Conservation (phyloP, 2,113 vertebrate genomes). For the Athene cunicularia region DNA sequence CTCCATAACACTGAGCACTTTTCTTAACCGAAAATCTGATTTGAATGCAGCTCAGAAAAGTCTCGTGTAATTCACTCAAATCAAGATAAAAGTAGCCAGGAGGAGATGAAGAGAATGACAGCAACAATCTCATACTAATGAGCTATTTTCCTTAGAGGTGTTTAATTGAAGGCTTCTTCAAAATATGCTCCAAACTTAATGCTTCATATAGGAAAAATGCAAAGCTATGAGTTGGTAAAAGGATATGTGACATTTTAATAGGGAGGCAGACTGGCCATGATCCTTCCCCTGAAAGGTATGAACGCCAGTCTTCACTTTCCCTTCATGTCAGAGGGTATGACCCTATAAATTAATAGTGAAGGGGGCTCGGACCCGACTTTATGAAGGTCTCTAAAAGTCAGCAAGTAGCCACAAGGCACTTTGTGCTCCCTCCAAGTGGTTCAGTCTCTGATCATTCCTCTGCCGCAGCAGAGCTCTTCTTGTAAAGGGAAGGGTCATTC, state of each 20-base stretch:
- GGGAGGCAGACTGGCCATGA: background rate
- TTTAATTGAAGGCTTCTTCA: background rate
- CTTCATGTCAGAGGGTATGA: background rate
- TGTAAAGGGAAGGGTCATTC: background rate
- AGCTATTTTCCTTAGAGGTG: constrained; percentile 30
- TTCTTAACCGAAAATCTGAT: background rate
- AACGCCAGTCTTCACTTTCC: background rate
- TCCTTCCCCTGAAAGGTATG: background rate
- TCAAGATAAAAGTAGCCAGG: constrained; percentile 5
- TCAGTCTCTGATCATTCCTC: background rate
- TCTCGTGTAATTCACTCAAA: constrained; percentile 31
- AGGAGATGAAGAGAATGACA: background rate
- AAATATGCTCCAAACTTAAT: background rate
- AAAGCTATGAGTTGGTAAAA: background rate
- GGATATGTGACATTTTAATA: background rate
- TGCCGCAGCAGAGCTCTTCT: background rate
- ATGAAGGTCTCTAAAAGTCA: background rate
- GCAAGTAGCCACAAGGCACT: too few relatives aligned
- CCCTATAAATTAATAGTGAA: background rate
- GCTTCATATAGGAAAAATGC: background rate
- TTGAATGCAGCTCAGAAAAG: constrained; percentile 32
- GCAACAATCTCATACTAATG: background rate
- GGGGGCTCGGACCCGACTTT: background rate
- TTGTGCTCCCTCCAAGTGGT: too few relatives aligned
- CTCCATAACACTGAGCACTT: background rate